Evolutionary conservation across 2,888 invertebrate genomes (phyloP), one percentile per base, ranked within the genome.

Genomic region (Cosmopolites sordidus): DNA sequence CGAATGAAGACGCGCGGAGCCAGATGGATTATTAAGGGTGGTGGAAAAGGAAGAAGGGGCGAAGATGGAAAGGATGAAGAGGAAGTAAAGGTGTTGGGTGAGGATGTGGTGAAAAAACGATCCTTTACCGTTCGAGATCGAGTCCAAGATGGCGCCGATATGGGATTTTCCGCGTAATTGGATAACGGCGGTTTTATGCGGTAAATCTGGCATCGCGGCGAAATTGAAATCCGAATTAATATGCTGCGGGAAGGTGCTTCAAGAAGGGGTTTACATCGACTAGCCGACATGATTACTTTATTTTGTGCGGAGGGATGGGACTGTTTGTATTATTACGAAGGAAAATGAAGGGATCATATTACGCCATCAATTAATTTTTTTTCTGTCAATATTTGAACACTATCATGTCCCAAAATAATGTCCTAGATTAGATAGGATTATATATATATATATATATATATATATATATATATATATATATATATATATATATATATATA

Each of bases 121-220:
- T 22, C 22, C 22, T 22, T 22, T 22, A 22, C 22, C 22, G 22
- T 22, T 8, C 22, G 22, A 77, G 78, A 79, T 79, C 78, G 79
- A 77, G 77, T 43, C 76, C 74, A 74, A 73, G 75, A 77, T 72
- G 73, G 72, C 70, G 68, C 67, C 69, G 67, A 67, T 68, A 67
- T 69, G 46, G 55, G 47, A 59, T 60, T 56, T 58, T 66, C 70
- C 71, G 71, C 71, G 70, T 72, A 72, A 72, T 72, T 72, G 71
- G 71, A 9, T 27, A 3, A 68, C 66, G 68, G 66, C 65, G 62
- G 56, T 66, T 62, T 38, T 38, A 38, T 15, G 3, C 33, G 14
- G 37, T 44, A 56, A 56, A 66, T 62, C 66, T 66, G 56, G 56
- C 56, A 49, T 47, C 52, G 38, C 18, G 45, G 56, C 52, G 47